A percentile compares a stretch with the other conserved stretches of the same genome.
Evolutionary conservation across 2,888 invertebrate genomes (phyloP).

Genomic region (Ophioninae sp.): DNA sequence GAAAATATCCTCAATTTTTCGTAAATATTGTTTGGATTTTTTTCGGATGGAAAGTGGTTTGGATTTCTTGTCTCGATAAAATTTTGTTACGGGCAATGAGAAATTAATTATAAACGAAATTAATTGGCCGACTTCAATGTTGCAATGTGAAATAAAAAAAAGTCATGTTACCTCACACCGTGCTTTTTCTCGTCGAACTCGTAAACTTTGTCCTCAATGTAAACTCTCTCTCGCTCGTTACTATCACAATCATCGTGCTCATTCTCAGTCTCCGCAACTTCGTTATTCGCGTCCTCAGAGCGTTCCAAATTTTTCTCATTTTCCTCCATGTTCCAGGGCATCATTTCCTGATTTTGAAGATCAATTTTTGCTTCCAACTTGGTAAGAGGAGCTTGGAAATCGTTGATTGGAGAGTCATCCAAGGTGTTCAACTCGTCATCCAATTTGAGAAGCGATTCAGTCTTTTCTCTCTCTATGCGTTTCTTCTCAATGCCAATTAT

Average conservation of each 20-base stretch:
- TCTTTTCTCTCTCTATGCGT: constrained; percentile 66
- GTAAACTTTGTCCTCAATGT: constrained; percentile 73
- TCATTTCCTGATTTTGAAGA: constrained; percentile 23
- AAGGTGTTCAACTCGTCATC: constrained; percentile 56
- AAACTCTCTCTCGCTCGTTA: constrained; percentile 28
- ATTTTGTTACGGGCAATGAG: too few species aligned
- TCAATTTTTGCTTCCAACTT: constrained; percentile 40
- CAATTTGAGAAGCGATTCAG: constrained; percentile 64
- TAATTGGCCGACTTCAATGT: too few species aligned
- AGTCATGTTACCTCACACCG: constrained; percentile 71
- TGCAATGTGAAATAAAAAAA: not conserved
- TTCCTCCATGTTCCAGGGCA: constrained; percentile 18
- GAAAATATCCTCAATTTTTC: not conserved
- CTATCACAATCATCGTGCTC: constrained; percentile 6
- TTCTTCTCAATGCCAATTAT: constrained; percentile 68
- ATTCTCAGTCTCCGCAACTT: constrained; percentile 30
- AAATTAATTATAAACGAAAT: not conserved
- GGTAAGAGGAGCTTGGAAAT: constrained; percentile 58
- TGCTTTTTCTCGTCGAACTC: constrained; percentile 74
- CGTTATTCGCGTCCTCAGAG: constrained; percentile 8
- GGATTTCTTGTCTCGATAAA: too few species aligned
- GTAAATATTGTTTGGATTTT: not conserved
- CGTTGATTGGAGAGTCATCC: not conserved
- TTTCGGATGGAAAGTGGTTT: too few species aligned
- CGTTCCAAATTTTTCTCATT: constrained; percentile 22